These are phyloP conservation scores for Coregonus sp. DNA, from an alignment of 2,797 vertebrate species.

Conservation along the genomic window DNA sequence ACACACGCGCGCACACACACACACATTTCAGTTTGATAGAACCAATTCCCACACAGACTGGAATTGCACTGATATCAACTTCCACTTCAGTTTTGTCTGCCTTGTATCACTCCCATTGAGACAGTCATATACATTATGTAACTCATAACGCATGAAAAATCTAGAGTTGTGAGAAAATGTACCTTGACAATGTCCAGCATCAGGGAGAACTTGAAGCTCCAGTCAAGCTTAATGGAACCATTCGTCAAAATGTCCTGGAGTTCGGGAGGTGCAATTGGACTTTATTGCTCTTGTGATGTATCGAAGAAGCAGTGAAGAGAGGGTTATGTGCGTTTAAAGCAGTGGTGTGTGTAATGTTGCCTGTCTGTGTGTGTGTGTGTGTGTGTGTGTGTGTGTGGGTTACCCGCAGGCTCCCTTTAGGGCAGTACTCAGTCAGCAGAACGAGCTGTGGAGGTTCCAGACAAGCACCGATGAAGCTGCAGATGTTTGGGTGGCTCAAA, in stretches of 20 bases:
- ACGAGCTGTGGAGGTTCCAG: conserved; percentile 44
- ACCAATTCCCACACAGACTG: not conserved
- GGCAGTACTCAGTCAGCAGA: conserved; percentile 52
- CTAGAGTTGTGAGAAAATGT: not conserved
- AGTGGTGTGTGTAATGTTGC: not conserved
- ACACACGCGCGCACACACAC: conserved; percentile 1
- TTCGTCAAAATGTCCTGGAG: conserved; percentile 59
- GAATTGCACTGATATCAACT: not conserved
- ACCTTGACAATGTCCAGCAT: conserved; percentile 60
- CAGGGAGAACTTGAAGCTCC: conserved; percentile 57
- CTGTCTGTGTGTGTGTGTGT: not conserved
- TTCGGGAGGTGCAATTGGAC: not conserved
- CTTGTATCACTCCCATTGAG: too few species aligned
- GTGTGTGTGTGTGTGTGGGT: conserved; percentile 1
- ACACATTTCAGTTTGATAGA: not conserved
- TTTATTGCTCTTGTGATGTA: not conserved
- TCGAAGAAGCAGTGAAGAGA: not conserved
- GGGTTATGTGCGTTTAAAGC: not conserved
- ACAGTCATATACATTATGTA: too few species aligned
- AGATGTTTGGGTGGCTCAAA: conserved; percentile 53
- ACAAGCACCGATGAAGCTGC: conserved; percentile 47
- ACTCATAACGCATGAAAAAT: not conserved
- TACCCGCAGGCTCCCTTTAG: conserved; percentile 57
- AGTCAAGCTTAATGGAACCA: conserved; percentile 58
- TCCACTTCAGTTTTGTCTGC: not conserved